Conservation (phyloP, 1,140 invertebrate genomes). For the Lanistes nyassanus region DNA sequence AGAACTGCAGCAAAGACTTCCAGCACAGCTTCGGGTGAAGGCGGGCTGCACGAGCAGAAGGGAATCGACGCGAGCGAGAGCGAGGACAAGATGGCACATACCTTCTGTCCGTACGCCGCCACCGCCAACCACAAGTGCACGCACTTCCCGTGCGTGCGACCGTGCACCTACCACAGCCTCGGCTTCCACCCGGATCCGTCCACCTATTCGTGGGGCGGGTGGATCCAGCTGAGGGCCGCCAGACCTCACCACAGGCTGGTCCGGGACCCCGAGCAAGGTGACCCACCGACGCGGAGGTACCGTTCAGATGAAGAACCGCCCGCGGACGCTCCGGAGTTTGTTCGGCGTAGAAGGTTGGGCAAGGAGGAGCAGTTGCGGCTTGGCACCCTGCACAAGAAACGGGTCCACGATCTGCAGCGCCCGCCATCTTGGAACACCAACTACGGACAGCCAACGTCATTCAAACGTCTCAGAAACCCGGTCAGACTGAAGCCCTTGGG, state of each 20-base stretch:
- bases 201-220: slow-evolving; percentile 5
- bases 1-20: neutral
- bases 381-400: slow-evolving; percentile 11
- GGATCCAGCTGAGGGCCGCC: neutral
- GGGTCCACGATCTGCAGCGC: slow-evolving; percentile 4
- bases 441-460: slow-evolving; percentile 38
- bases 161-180: slow-evolving; percentile 20
- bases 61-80: neutral
- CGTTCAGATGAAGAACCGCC: neutral
- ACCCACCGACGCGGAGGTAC: too few relatives aligned
- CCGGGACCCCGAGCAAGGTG: neutral
- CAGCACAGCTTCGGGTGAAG: neutral
- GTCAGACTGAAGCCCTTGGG: slow-evolving; percentile 34
- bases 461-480: slow-evolving; percentile 34
- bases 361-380: neutral
- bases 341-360: neutral
- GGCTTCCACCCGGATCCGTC: slow-evolving; percentile 22
- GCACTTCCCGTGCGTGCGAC: slow-evolving; percentile 14
- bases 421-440: slow-evolving; percentile 39
- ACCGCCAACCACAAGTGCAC: neutral
- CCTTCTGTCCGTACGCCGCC: neutral
- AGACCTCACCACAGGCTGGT: neutral
- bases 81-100: neutral
- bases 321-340: neutral
- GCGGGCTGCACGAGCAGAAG: neutral